Conservation (phyloP, 1,140 invertebrate species). For the Tachypleus tridentatus region DNA sequence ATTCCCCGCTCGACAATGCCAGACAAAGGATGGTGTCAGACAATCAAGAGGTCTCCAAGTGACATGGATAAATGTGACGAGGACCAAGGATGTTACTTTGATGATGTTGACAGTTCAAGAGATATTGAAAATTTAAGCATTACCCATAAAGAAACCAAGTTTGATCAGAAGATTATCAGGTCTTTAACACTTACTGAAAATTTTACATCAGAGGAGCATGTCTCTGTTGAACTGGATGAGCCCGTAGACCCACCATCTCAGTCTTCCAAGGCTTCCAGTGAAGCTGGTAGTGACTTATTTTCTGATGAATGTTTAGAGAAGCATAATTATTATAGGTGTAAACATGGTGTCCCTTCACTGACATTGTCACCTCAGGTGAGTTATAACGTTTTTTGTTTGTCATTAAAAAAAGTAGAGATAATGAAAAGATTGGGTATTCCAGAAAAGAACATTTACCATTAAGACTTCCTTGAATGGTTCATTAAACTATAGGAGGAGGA, state of each 20-base stretch:
- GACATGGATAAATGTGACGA: no score
- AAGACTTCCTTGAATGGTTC: no score
- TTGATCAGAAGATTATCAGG: no score
- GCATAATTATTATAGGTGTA: slow-evolving; percentile 63
- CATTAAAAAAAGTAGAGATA: not conserved
- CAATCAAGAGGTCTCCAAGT: no score
- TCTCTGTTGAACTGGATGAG: not conserved
- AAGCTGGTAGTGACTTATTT: slow-evolving; percentile 31
- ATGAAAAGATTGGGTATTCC: no score
- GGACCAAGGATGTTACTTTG: no score
- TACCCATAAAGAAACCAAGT: not conserved
- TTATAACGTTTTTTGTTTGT: slow-evolving; percentile 6
- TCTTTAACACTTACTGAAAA: not conserved
- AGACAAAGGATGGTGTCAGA: no score
- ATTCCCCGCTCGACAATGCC: no score
- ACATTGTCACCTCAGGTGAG: slow-evolving; percentile 55
- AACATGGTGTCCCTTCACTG: slow-evolving; percentile 54
- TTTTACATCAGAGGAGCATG: not conserved
- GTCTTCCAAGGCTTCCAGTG: slow-evolving; percentile 7
- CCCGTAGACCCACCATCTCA: not conserved
- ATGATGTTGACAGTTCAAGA: no score
- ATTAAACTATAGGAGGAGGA: no score
- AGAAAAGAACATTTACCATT: no score
- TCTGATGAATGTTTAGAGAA: slow-evolving; percentile 49
- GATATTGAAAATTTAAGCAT: not conserved